These are phyloP conservation scores for Sarotherodon lohbergeri DNA, from an alignment of 2,113 vertebrate genomes.

Conservation along the genomic window DNA sequence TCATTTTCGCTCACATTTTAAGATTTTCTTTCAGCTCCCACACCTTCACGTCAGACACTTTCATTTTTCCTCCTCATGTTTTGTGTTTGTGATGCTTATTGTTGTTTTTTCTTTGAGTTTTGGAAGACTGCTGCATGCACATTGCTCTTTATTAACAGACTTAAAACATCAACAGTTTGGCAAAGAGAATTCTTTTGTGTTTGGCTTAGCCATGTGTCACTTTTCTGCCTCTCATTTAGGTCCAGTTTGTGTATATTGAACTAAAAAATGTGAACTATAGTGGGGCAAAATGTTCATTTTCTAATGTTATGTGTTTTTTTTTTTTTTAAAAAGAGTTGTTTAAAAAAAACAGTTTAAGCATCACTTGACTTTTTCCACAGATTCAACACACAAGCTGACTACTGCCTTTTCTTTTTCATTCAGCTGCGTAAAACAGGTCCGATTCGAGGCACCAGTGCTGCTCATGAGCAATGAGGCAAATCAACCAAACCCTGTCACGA, in stretches of 20 bases:
- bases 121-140: not conserved
- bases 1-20: not conserved
- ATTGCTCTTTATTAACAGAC: not conserved
- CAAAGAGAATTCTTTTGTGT: not conserved
- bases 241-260: not conserved
- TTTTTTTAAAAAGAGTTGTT: not conserved
- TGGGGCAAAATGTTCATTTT: not conserved
- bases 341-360: not conserved
- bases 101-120: not conserved
- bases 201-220: not conserved
- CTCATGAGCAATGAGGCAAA: constrained; percentile 87
- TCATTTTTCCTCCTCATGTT: not conserved
- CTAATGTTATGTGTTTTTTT: not conserved
- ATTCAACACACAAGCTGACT: not conserved
- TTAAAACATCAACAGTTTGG: not conserved
- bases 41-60: not conserved
- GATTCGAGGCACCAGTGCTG: constrained; percentile 95
- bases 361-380: not conserved
- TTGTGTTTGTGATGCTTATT: not conserved
- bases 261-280: not conserved
- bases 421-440: constrained; percentile 94
- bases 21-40: not conserved
- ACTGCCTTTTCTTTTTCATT: not conserved
- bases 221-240: not conserved
- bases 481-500: constrained; percentile 66